phyloP scores from a whole-genome alignment of 2,888 invertebrate species.

The Pollenia labialis region DNA sequence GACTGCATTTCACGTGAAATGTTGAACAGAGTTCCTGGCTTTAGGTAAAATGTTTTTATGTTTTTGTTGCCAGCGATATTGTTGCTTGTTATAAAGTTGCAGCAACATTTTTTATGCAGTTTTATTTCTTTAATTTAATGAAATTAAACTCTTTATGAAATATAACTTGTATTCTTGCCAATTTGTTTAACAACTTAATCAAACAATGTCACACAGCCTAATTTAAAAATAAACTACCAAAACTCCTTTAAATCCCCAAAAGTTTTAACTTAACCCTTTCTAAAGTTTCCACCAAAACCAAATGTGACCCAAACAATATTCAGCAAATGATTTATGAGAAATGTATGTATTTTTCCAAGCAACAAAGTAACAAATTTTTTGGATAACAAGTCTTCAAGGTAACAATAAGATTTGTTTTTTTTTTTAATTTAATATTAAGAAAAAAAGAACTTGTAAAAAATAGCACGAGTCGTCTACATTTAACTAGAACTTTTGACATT shows the following conservation, averaged over 20 bases:
- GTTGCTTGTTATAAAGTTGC: too few species aligned
- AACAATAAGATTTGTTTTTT: not conserved
- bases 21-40: too few species aligned
- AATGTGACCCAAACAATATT: slow-evolving; percentile 23
- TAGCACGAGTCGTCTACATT: slow-evolving; percentile 14
- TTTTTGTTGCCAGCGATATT: too few species aligned
- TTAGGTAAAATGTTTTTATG: too few species aligned
- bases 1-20: too few species aligned
- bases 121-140: not conserved
- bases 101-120: not conserved
- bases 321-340: slow-evolving; percentile 60
- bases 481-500: slow-evolving; percentile 10
- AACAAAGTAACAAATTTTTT: slow-evolving; percentile 9
- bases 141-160: not conserved
- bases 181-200: slow-evolving; percentile 16
- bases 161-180: not conserved
- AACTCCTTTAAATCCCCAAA: not conserved
- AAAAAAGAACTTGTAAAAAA: not conserved
- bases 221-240: not conserved
- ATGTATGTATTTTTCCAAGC: slow-evolving; percentile 1
- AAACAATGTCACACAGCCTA: not conserved
- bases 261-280: not conserved
- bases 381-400: slow-evolving; percentile 52
- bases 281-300: not conserved
- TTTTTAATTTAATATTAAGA: not conserved